phyloP scores from a whole-genome alignment of 2,888 invertebrate species.

The Malthinus seriepunctatus region DNA sequence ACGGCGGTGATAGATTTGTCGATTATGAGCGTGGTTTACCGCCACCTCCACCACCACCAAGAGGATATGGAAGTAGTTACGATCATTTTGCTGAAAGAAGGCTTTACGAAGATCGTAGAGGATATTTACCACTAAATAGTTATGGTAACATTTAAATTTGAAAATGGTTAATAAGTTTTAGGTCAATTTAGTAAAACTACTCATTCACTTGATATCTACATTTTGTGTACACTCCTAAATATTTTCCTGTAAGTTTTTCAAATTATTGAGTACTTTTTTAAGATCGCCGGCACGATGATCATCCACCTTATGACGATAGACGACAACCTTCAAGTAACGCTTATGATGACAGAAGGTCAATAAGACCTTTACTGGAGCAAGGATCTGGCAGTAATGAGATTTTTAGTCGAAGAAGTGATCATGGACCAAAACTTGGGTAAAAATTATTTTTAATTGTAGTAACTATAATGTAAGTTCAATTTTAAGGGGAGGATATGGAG shows the following conservation, averaged over 20 bases:
- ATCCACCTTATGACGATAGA: conserved; percentile 39
- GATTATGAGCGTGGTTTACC: conserved; percentile 49
- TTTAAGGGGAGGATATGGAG: conserved; percentile 2
- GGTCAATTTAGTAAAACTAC: too few species aligned
- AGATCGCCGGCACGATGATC: conserved; percentile 35
- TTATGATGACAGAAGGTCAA: conserved; percentile 42
- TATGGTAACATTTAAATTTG: conserved; percentile 30
- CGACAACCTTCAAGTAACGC: conserved; percentile 32
- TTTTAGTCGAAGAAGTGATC: conserved; percentile 48
- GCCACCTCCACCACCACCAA: conserved; percentile 10
- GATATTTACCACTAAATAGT: conserved; percentile 35
- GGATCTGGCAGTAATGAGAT: conserved; percentile 43
- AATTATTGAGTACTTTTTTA: conserved; percentile 13
- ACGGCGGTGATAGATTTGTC: conserved; percentile 44
- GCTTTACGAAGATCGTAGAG: conserved; percentile 36
- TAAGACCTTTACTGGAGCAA: conserved; percentile 42
- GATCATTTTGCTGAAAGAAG: conserved; percentile 29
- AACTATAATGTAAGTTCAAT: not conserved
- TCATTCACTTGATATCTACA: too few species aligned
- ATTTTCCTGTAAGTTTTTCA: too few species aligned
- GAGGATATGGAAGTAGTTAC: conserved; percentile 29
- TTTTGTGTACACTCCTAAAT: too few species aligned
- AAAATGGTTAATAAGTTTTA: not conserved
- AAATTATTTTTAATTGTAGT: conserved; percentile 14
- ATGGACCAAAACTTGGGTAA: conserved; percentile 42